These are phyloP conservation scores for Emydura subglobosa DNA, from an alignment of 2,113 vertebrate genomes.

Conservation along the genomic window DNA sequence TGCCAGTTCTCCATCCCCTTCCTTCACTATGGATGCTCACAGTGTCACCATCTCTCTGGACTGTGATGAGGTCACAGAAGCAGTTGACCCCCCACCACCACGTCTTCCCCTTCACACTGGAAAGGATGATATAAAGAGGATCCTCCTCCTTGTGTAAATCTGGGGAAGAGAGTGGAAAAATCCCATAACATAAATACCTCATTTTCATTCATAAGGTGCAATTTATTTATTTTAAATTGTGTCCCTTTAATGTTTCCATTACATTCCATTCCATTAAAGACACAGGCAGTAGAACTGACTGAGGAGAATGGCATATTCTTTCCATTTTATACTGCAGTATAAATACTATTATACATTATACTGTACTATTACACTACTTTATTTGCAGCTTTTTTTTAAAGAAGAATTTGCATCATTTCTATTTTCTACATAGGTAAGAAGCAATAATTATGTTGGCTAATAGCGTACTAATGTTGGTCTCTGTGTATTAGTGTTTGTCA, in stretches of 20 bases:
- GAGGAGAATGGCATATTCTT: background rate
- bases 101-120: background rate
- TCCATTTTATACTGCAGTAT: fast-evolving
- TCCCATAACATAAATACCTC: background rate
- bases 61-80: too few relatives aligned
- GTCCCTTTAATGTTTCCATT: fast-evolving
- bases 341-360: too few relatives aligned
- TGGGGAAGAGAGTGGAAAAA: fast-evolving
- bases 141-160: background rate
- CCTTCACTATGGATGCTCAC: background rate
- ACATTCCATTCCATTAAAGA: background rate
- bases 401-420: background rate
- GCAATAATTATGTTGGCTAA: background rate
- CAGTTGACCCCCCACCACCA: background rate
- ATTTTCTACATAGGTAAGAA: background rate
- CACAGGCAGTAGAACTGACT: background rate
- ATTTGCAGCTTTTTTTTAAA: background rate
- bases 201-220: background rate
- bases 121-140: background rate
- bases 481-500: background rate
- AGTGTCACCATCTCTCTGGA: too few relatives aligned
- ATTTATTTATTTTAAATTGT: background rate
- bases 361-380: fast-evolving
- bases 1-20: background rate
- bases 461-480: background rate